Base-by-base conservation (phyloP, 1,140 invertebrate species). In the Colletes gigas region DNA sequence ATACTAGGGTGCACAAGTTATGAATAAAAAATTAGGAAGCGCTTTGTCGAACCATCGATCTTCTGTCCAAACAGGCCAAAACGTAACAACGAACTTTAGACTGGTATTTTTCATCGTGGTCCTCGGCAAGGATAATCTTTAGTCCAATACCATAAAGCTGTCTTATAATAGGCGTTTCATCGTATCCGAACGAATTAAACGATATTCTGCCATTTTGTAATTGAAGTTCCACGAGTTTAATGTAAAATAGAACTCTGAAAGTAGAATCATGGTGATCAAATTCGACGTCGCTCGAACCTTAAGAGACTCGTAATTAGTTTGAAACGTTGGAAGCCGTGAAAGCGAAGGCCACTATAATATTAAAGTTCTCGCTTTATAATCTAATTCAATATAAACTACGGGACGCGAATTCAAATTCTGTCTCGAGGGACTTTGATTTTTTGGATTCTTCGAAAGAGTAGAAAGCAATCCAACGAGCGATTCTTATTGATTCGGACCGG, bases 291-390 rank as follows among this genome's bases (percentile, higher is more conserved):
- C 1, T 17, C 67, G 54, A 63, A 50, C 76, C 57, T 41, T 54
- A 63, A 54, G 70, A 63, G 47, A 63, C 62, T 71, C 67, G 30
- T 69, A 63, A 78, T 78, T 71, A 55, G 17, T 17, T 52, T 67
- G 47, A 60, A 54, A 19, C 57, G 47, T 44, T 30, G 57, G 57
- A 71, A 71, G 67, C 47, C 50, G 17, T 12, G 59, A 6, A 17
- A 52, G 7, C 60, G 47, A 55, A 44, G 47, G 4, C 4, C 39
- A 62, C 12, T 14, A 7, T 63, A 78, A 30, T 30, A 30, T 55
- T 63, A 21, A 1, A 30, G 6, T 60, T 59, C 21, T 30, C 7
- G 21, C 41, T 30, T 30, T 9, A 39, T 30, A 68, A 62, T 62
- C 1, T 5, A 44, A n/a, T 15, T 1, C 0, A 12, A 14, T 62